These are phyloP conservation scores for Zaprionus gabonicus DNA, from an alignment of 1,140 invertebrate species.

Conservation along the genomic window DNA sequence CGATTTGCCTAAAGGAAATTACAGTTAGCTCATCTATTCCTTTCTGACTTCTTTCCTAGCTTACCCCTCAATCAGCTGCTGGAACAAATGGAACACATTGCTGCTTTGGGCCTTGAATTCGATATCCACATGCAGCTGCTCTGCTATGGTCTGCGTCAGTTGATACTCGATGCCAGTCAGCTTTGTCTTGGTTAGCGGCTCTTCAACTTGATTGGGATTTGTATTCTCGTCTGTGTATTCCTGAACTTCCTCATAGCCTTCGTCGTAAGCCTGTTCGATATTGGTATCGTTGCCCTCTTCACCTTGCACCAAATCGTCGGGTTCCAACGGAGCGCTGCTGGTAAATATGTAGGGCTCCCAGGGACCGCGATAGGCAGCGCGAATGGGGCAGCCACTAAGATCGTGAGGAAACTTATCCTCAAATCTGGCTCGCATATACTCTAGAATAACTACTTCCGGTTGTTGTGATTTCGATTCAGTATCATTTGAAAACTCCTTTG, in stretches of 20 bases:
- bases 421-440: constrained; percentile 60
- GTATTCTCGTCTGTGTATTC: constrained; percentile 23
- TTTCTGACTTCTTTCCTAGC: background rate
- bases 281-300: constrained; percentile 1
- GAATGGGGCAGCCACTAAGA: constrained; percentile 74
- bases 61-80: constrained; percentile 78
- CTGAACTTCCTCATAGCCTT: constrained; percentile 23
- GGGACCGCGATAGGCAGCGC: constrained; percentile 65
- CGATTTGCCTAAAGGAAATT: constrained; percentile 59
- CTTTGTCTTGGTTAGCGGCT: constrained; percentile 5
- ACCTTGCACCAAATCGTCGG: constrained; percentile 31
- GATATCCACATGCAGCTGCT: constrained; percentile 69
- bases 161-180: constrained; percentile 73
- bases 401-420: constrained; percentile 74
- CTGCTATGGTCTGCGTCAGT: constrained; percentile 72
- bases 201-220: constrained; percentile 3
- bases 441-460: constrained; percentile 44
- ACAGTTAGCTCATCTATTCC: background rate
- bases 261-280: background rate
- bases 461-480: background rate
- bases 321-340: background rate
- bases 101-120: constrained; percentile 68
- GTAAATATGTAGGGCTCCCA: constrained; percentile 81
- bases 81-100: constrained; percentile 76
- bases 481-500: background rate